Base-by-base conservation (phyloP, 2,113 vertebrate genomes). In the Pseudopodoces humilis region DNA sequence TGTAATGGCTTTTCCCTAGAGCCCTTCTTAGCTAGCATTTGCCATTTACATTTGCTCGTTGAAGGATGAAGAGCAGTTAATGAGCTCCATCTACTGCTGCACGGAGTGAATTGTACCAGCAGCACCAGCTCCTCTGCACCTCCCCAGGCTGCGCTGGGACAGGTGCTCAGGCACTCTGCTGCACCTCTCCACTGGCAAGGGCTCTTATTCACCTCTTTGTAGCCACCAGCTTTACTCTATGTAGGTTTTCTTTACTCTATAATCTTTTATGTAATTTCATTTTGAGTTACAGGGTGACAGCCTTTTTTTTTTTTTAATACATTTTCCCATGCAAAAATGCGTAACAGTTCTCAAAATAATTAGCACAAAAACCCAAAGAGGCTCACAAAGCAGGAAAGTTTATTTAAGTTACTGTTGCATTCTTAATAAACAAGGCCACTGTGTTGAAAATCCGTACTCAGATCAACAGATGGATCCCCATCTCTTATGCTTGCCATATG, bases 51-150 rank as follows among this genome's bases (percentile, higher is more conserved):
- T 52, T 43, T 9, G 49, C 39, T 67, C 37, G 5, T 35, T 77
- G 33, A 3, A 0, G 20, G 87, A 47, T 33, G 64, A 88, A 96
- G 91, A 88, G 88, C 41, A 95, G 95, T 93, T 94, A 90, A 79
- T 96, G 82, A 91, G 94, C 94, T 95, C 95, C 95, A 95, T 84
- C 92, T 96, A 55, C 94, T 43, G 95, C 92, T 92, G 69, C 62
- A 10, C 2, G 35, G 37, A 22, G 70, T 10, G 92, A 95, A 96
- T 12, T 84, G 94, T 79, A 31, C 62, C 47, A 47, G 65, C 82
- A 52, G 49, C 2, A 0, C 35, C 86, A 14, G 50, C 12, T 14
- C 43, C 43, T 43, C 43, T 15, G 47, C 7, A 28, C 56, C 81
- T 50, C 37, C 82, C 30, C 63, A 4, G 12, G 11, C 35, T 6